Conservation (phyloP, 37 sponge, comb jelly and placozoan genomes). For the Haliclona indistincta region DNA sequence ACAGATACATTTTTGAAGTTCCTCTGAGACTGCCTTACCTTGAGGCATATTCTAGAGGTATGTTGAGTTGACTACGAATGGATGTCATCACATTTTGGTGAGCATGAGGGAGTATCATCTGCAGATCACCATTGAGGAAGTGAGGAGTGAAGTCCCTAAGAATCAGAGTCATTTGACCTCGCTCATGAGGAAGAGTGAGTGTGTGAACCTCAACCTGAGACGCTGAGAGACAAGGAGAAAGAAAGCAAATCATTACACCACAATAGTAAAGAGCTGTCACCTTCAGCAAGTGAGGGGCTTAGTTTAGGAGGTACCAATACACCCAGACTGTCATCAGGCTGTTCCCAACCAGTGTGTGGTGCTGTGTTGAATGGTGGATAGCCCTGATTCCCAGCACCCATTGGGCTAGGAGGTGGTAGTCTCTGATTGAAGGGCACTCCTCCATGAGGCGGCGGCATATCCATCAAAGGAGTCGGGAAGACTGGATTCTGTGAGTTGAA, state of each 20-base stretch:
- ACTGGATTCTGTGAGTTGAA: slow-evolving; percentile 11
- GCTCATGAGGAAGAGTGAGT: slow-evolving; percentile 5
- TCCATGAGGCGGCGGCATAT: background rate
- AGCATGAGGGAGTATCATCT: slow-evolving; percentile 34
- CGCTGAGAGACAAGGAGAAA: background rate
- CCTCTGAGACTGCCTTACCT: background rate
- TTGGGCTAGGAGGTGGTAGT: no score
- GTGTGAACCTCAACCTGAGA: background rate
- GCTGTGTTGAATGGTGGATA: no score
- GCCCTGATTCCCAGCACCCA: no score
- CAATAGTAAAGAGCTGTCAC: no score
- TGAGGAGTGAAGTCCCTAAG: slow-evolving; percentile 14
- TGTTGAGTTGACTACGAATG: slow-evolving; percentile 20
- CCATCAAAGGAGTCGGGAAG: background rate
- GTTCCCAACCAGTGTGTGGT: no score
- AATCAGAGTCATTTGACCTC: slow-evolving; percentile 9
- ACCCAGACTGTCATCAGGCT: no score
- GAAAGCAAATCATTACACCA: no score
- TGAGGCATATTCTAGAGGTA: slow-evolving; percentile 12
- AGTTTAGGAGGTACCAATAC: no score
- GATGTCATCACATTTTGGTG: slow-evolving; percentile 31
- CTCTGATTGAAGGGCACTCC: background rate
- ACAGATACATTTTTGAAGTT: background rate
- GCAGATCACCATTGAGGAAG: slow-evolving; percentile 44
- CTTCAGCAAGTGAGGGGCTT: no score